A percentile compares a stretch with the other conserved stretches of the same genome.
phyloP scores from a whole-genome alignment of 2,113 vertebrate species.

The Mormoops blainvillei region DNA sequence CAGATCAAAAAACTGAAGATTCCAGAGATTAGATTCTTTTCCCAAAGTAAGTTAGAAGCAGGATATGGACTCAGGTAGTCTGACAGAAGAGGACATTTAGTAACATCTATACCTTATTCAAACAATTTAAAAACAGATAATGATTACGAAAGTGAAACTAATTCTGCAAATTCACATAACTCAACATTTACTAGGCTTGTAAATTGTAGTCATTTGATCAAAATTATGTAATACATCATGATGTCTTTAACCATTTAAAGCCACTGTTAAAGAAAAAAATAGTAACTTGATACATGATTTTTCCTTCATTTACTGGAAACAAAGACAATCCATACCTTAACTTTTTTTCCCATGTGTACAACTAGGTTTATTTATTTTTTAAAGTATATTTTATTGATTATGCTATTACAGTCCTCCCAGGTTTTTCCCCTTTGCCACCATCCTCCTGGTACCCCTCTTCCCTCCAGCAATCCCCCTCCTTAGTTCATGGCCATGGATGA shows the following conservation, averaged over 20 bases:
- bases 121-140: background rate
- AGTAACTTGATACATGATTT: background rate
- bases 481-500: too few relatives aligned
- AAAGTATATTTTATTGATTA: too few relatives aligned
- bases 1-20: background rate
- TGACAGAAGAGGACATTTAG: background rate
- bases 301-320: background rate
- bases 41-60: background rate
- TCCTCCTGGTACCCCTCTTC: too few relatives aligned
- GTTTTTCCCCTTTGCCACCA: too few relatives aligned
- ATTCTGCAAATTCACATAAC: background rate
- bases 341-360: too few relatives aligned
- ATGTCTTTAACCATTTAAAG: background rate
- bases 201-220: background rate
- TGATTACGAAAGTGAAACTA: background rate
- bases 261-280: background rate
- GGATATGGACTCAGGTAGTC: background rate
- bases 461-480: too few relatives aligned
- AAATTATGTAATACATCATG: background rate
- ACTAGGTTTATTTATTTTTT: too few relatives aligned
- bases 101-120: background rate
- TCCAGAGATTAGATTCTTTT: background rate
- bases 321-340: background rate
- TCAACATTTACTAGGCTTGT: background rate
- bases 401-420: too few relatives aligned